These are phyloP conservation scores for Copsychus sechellarum DNA, from an alignment of 2,113 vertebrate genomes.

Conservation along the genomic window DNA sequence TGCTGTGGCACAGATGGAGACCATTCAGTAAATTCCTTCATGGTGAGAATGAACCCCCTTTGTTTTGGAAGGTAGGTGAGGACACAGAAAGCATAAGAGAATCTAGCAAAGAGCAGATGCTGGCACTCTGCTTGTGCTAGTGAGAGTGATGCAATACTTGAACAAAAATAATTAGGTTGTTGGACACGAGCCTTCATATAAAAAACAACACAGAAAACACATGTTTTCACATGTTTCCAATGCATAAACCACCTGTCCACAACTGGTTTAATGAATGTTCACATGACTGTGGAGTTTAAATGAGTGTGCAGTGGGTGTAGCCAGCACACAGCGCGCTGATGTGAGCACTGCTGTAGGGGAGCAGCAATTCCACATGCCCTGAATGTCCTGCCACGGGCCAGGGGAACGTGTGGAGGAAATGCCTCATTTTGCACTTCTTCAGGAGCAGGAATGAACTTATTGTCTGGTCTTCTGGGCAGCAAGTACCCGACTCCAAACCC, in stretches of 20 bases:
- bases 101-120: background rate
- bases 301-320: background rate
- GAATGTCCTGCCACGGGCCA: fast-evolving
- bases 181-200: background rate
- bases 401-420: conserved; percentile 23
- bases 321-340: fast-evolving
- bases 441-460: conserved; percentile 32
- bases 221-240: conserved; percentile 27
- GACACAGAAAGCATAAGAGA: background rate
- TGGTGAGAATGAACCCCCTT: background rate
- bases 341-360: background rate
- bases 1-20: background rate
- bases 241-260: conserved; percentile 8
- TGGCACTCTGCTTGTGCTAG: background rate
- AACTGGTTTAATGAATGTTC: background rate
- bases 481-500: background rate
- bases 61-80: background rate
- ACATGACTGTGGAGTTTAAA: background rate
- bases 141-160: background rate
- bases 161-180: conserved; percentile 25
- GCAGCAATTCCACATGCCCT: background rate
- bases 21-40: background rate
- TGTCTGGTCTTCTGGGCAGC: conserved; percentile 17
- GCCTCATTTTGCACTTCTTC: background rate
- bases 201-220: conserved; percentile 28